Evolutionary conservation across 1,140 invertebrate genomes (phyloP), one percentile per base, ranked within the genome.

Genomic region (Sesamia nonagrioides): DNA sequence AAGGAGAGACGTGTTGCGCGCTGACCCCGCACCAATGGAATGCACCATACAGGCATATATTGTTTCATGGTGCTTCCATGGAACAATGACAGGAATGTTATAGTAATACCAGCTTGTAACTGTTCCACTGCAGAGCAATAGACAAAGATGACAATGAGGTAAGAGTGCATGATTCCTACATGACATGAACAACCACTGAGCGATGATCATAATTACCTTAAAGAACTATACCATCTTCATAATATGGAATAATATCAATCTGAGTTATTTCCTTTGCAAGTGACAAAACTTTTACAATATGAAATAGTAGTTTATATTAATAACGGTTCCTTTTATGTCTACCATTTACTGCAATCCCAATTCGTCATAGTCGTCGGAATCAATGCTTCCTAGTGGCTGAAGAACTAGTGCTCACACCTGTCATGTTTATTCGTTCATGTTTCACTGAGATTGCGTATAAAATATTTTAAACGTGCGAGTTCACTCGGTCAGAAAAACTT

Each of bases 271-370:
- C 27, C 27, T 27, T 27, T 27, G 27, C 27, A 27, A 27, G 27
- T 27, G 27, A 27, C 27, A 27, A n/a, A n/a, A 18, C 13, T 21
- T 33, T 50, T 18, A 45, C 27, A 68, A 68, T 48, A 3, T 27
- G 3, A 2, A 7, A 11, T 42, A 11, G 66, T 33, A 27, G 66
- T 33, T 50, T 13, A 50, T 48, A 69, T 35, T 60, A 61, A 61
- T 48, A 69, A 50, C 68, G 68, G 27, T 37, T 33, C 48, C 33
- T 48, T 71, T 13, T 50, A 71, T n/a, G 66, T 69, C 18, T 71
- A 71, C 54, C 48, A 54, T 71, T 71, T 54, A 54, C 66, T 54
- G 33, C 68, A 54, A 71, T 71, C 18, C n/a, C 48, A 13, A 68
- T 71, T 71, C n/a, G 48, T 54, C 50, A 52, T 35, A 37, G 68